Conservation (phyloP, 1,140 invertebrate species). For the Paracyclopina nana region DNA sequence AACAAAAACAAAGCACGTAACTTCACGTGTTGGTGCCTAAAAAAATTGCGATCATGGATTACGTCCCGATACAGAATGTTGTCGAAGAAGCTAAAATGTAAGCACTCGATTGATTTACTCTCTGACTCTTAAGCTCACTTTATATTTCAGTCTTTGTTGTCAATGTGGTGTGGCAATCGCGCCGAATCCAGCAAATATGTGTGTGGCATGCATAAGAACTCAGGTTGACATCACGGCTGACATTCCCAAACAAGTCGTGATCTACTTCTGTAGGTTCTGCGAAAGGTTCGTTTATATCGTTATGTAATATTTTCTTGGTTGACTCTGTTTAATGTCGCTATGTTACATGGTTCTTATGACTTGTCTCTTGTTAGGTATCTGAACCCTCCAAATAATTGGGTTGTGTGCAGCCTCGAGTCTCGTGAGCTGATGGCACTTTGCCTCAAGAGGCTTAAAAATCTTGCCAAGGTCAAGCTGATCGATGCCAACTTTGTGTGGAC, state of each 20-base stretch:
- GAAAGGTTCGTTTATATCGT: no score
- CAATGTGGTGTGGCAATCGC: conserved; percentile 32
- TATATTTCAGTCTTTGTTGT: conserved; percentile 9
- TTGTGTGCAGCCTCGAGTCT: conserved; percentile 70
- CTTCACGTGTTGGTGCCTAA: no score
- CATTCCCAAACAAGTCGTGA: conserved; percentile 77
- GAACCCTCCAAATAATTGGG: conserved; percentile 79
- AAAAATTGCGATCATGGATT: no score
- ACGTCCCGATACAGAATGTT: no score
- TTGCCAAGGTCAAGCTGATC: conserved; percentile 68
- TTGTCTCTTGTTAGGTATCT: no score
- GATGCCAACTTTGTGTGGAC: conserved; percentile 98
- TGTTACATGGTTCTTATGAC: no score
- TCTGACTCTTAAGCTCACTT: no score
- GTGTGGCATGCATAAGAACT: conserved; percentile 70
- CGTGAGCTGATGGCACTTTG: conserved; percentile 77
- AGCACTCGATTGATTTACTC: no score
- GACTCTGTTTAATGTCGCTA: no score
- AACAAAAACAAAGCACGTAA: no score
- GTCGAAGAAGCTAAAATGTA: no score
- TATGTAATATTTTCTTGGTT: no score
- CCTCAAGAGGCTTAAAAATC: conserved; percentile 77
- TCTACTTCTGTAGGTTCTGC: conserved; percentile 78
- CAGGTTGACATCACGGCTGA: conserved; percentile 86
- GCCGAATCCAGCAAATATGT: conserved; percentile 94